Evolutionary conservation across 1,140 invertebrate genomes (phyloP), one percentile per base, ranked within the genome.

Genomic region (Musca domestica): DNA sequence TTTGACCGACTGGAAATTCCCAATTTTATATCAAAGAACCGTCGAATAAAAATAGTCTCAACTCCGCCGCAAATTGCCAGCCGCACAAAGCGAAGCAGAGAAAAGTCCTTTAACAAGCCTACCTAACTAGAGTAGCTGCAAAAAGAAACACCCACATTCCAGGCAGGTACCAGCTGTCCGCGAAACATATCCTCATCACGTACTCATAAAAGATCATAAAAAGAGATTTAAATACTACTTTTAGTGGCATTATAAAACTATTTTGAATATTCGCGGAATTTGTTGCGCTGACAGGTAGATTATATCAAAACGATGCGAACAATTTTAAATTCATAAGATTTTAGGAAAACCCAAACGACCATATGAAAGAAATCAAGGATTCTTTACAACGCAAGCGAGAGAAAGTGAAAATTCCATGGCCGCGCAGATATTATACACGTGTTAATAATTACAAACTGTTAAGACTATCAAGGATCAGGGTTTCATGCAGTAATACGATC

Each of bases 271-370:
- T 77, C 76, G 76, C 76, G 76, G 70, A 77, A 75, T 49, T 17
- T 34, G 19, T 41, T 14, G 19, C 51, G 17, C 68, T 10, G 46
- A 58, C 46, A 41, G 46, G 15, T 65, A 66, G 25, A 46, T 30
- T 63, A n/a, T n/a, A n/a, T n/a, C n/a, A 63, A 34, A 46, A 10
- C 25, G 56, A 19, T 2, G 12, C 27, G 9, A 9, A 41, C 34
- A 61, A 61, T 30, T 64, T 78, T 75, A 78, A 76, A 78, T 78
- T 78, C 76, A 78, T 78, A 76, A 78, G 73, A 76, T 75, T 78
- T 78, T 76, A 69, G 76, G 76, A 58, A 78, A 78, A 78, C 71
- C 76, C 76, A 34, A 30, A 34, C 10, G 23, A 2, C 7, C 25
- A 27, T 61, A 52, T 52, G 51, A 52, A 52, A 22, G 51, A 52